Conservation (phyloP, 2,797 vertebrate species). For the Lophius americanus region DNA sequence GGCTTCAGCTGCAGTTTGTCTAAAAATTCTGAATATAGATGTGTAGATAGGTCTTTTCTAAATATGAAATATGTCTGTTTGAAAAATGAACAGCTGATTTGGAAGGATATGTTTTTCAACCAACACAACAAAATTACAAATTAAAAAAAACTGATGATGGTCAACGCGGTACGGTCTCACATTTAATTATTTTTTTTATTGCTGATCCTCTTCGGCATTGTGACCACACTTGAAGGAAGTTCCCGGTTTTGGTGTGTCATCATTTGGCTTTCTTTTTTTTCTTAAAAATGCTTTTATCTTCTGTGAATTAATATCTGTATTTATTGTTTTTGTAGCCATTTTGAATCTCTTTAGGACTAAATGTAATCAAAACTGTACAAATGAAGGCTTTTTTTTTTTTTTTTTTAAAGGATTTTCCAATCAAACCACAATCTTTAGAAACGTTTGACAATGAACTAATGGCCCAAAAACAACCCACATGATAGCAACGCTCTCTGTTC, state of each 20-base stretch:
- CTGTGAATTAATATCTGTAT: not conserved
- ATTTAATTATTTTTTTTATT: not conserved
- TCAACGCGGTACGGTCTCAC: constrained; percentile 1
- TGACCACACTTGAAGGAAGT: not conserved
- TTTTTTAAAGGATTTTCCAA: not conserved
- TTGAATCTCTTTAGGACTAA: not conserved
- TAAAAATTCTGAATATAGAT: constrained; percentile 33
- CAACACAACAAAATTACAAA: no score
- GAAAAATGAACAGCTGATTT: no score
- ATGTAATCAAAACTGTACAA: not conserved
- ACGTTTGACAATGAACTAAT: not conserved
- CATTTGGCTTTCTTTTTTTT: not conserved
- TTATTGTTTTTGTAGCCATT: not conserved
- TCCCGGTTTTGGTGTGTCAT: not conserved
- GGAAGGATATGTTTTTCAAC: no score
- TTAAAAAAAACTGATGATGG: no score
- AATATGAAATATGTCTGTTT: not conserved
- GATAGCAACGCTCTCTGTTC: no score
- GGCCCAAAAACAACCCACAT: not conserved
- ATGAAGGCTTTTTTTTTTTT: not conserved
- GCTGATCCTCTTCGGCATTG: not conserved
- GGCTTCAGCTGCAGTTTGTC: constrained; percentile 26
- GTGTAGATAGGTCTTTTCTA: not conserved
- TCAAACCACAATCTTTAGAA: not conserved
- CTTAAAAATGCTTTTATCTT: no score